Conservation (phyloP, 2,113 vertebrate genomes). For the Calyptommatus sinebrachiatus region DNA sequence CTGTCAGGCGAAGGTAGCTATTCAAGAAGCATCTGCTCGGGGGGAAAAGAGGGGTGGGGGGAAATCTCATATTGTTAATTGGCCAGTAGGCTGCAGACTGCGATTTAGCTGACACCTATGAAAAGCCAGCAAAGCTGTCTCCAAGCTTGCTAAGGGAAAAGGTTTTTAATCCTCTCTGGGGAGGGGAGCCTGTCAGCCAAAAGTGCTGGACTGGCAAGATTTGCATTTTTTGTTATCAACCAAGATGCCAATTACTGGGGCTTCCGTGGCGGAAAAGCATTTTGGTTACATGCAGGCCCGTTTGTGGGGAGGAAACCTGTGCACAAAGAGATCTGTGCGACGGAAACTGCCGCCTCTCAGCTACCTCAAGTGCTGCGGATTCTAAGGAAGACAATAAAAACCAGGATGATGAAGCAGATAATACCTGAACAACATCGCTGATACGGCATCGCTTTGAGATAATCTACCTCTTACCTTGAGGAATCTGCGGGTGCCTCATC, state of each 20-base stretch:
- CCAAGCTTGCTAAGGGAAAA: neutral
- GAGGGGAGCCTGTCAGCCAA: neutral
- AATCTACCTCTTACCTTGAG: too few species aligned
- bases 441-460: too few species aligned
- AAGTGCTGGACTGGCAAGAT: neutral
- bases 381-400: too few species aligned
- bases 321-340: too few species aligned
- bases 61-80: conserved; percentile 2
- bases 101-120: conserved; percentile 5
- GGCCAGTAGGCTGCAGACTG: neutral
- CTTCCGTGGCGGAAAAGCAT: neutral
- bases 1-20: neutral
- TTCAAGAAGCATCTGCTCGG: conserved; percentile 7
- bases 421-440: too few species aligned
- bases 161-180: conserved; percentile 6
- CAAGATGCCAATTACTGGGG: conserved; percentile 11
- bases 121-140: conserved; percentile 12
- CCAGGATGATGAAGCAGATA: too few species aligned
- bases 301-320: neutral
- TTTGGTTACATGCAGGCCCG: neutral
- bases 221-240: neutral
- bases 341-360: too few species aligned
- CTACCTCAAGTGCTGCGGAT: too few species aligned
- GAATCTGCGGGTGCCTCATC: too few species aligned
- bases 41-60: neutral